Percentiles rank a stretch among this genome's conserved stretches.
Conservation (phyloP, 64 coral and sea anemone species). For the Montipora cactus region DNA sequence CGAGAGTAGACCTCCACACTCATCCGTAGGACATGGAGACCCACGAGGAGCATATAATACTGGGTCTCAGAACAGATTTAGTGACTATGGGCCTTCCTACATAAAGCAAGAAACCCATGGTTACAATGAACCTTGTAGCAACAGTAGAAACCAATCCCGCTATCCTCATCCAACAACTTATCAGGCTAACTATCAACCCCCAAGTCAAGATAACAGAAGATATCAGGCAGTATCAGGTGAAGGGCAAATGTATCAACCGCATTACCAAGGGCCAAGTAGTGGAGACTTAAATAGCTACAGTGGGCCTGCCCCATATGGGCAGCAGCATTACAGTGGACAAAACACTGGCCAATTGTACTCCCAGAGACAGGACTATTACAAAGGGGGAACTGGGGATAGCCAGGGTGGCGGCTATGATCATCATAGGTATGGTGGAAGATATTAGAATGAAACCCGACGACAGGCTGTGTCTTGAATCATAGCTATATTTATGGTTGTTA, state of each 20-base stretch:
- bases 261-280: not conserved
- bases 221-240: not conserved
- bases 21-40: not conserved
- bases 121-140: not conserved
- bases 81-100: not conserved
- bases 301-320: not conserved
- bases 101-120: slow-evolving; percentile 9
- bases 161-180: not conserved
- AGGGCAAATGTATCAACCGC: not conserved
- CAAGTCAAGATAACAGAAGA: not conserved
- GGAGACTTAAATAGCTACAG: slow-evolving; percentile 2
- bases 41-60: not conserved
- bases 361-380: not conserved
- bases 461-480: not conserved
- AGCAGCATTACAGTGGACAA: not conserved
- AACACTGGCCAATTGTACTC: not conserved
- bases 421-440: slow-evolving; percentile 7
- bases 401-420: not conserved
- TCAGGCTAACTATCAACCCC: not conserved
- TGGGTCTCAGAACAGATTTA: not conserved
- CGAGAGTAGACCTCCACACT: not conserved
- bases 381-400: not conserved
- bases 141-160: not conserved
- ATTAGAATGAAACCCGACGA: not conserved
- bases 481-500: too few relatives aligned